Conservation (phyloP, 2,113 vertebrate species). For the Orycteropus afer region DNA sequence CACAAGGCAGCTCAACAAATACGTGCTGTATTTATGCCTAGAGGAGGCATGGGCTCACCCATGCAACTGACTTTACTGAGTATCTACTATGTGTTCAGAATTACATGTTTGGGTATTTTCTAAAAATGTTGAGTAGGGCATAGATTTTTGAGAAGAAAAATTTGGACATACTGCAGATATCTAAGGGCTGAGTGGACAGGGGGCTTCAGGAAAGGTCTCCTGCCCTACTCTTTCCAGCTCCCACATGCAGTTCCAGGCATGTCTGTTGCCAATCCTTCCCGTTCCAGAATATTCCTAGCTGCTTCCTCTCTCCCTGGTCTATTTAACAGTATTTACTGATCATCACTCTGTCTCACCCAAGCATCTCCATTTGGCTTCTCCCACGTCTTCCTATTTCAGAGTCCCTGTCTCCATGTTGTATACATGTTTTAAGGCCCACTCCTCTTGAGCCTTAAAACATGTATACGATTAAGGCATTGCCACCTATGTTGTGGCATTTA, state of each 20-base stretch:
- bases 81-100: neutral
- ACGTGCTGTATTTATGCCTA: neutral
- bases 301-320: neutral
- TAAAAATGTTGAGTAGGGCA: neutral
- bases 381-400: conserved; percentile 5
- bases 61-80: neutral
- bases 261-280: neutral
- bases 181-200: neutral
- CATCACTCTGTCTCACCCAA: neutral
- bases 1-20: neutral
- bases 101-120: neutral
- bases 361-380: neutral
- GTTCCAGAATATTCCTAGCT: neutral
- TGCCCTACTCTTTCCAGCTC: neutral
- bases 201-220: neutral
- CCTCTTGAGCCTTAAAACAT: no score
- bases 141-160: neutral
- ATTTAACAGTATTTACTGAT: neutral
- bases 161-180: neutral
- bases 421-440: no score
- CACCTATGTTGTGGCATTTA: no score
- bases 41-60: neutral
- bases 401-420: no score
- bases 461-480: no score
- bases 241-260: neutral